phyloP scores from a whole-genome alignment of 1,140 invertebrate species.

The Drosophila seguyi region DNA sequence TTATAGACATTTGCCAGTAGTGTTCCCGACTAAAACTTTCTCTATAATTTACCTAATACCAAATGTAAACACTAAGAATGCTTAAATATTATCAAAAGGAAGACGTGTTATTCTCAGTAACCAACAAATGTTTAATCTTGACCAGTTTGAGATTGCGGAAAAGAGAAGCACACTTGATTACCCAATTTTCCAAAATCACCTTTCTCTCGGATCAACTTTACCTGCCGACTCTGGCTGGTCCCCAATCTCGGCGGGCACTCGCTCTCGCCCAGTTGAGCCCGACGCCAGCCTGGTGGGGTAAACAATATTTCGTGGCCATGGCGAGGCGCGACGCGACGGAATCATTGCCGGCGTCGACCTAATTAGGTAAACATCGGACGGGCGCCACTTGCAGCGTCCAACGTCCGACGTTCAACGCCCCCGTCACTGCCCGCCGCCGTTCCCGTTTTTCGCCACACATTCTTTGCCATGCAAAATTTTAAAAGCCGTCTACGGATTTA shows the following conservation, averaged over 20 bases:
- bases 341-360: conserved; percentile 56
- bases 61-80: neutral
- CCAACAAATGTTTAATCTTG: conserved; percentile 1
- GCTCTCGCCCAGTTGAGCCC: conserved; percentile 21
- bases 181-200: conserved; percentile 28
- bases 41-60: neutral
- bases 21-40: neutral
- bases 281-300: conserved; percentile 40
- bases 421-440: conserved; percentile 12
- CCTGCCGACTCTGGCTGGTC: conserved; percentile 1
- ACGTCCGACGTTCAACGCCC: conserved; percentile 28
- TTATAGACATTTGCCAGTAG: neutral
- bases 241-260: conserved; percentile 26
- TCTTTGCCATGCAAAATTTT: conserved; percentile 61
- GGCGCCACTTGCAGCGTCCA: conserved; percentile 66
- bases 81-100: neutral
- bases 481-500: conserved; percentile 65
- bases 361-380: conserved; percentile 70
- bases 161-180: conserved; percentile 7
- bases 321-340: conserved; percentile 51
- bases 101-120: neutral
- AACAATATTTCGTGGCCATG: conserved; percentile 59
- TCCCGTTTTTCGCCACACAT: conserved; percentile 26
- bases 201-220: conserved; percentile 30
- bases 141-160: conserved; percentile 11